Percentiles rank a stretch among this genome's conserved stretches.
Evolutionary conservation across 2,797 vertebrate species (phyloP).

Genomic region (Gymnothorax reevesii): DNA sequence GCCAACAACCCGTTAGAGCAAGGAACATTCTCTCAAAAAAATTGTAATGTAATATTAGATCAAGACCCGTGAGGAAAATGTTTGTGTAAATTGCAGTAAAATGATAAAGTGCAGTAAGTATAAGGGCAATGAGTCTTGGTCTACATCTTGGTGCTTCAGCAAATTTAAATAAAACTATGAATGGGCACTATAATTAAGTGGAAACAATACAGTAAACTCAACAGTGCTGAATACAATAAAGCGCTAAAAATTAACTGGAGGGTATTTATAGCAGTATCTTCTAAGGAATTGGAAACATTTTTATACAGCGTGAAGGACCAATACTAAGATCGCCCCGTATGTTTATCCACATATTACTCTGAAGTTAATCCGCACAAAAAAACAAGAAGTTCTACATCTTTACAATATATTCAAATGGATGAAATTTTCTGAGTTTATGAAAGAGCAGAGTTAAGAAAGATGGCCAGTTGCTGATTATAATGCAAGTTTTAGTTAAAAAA

Average conservation of each 20-base stretch:
- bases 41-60: not conserved
- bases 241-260: no score
- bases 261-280: no score
- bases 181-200: no score
- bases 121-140: no score
- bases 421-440: conserved; percentile 8
- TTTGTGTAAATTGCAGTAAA: not conserved
- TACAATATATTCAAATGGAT: not conserved
- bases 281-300: no score
- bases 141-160: no score
- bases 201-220: no score
- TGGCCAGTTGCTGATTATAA: conserved; percentile 47
- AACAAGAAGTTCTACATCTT: not conserved
- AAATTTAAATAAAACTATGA: no score
- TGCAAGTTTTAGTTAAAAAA: conserved; percentile 50
- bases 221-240: no score
- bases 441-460: conserved; percentile 16
- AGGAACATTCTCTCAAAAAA: not conserved
- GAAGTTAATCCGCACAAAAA: not conserved
- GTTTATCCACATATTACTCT: not conserved
- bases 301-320: no score
- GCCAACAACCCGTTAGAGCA: not conserved
- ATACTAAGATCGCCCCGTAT: not conserved
- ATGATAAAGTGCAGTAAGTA: not conserved
- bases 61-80: not conserved